Base-by-base conservation (phyloP, 2,888 invertebrate genomes). In the Epirrita christyi region DNA sequence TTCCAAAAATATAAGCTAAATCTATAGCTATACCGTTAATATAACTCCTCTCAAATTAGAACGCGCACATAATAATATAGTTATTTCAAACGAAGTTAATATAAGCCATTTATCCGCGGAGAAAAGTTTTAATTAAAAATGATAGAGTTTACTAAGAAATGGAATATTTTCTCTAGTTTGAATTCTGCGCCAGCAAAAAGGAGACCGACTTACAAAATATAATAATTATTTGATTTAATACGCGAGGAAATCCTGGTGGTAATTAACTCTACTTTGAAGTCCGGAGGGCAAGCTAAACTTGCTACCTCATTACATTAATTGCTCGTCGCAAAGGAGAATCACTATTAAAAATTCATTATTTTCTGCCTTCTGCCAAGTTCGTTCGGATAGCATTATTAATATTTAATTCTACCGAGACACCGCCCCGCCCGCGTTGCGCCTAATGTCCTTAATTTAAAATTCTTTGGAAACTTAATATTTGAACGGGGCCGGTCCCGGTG, bases 401-500 rank as follows among this genome's bases (percentile, higher is more conserved):
- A 88, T 88, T 90, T 86, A 85, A 91, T 85, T 83, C 72, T 69
- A 71, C 78, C 73, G 77, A 85, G 85, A 85, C 81, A 81, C 83
- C 4, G 21, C 21, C 21, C 2, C n/a, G n/a, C n/a, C 21, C 21
- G 21, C 21, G 21, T 4, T 83, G 73, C 75, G 78, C 81, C 84
- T 89, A 88, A 86, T 86, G 80, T 75, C 81, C 79, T 72, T 84
- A 82, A 89, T 89, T 88, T 91, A 84, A 90, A 89, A 89, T 89
- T 88, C 88, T 86, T 84, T 82, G 80, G 78, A 81, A 88, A 90
- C 84, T 90, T 88, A 88, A 88, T 88, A 91, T 90, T 91, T 88
- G 83, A 90, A 76, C 72, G 77, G 76, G 77, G 72, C 72, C 68
- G 70, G 71, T 78, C 81, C 82, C 81, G 75, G 67, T 75, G 79